A percentile compares a stretch with the other conserved stretches of the same genome.
phyloP scores from a whole-genome alignment of 2,888 invertebrate species.

The Torymus texanus region DNA sequence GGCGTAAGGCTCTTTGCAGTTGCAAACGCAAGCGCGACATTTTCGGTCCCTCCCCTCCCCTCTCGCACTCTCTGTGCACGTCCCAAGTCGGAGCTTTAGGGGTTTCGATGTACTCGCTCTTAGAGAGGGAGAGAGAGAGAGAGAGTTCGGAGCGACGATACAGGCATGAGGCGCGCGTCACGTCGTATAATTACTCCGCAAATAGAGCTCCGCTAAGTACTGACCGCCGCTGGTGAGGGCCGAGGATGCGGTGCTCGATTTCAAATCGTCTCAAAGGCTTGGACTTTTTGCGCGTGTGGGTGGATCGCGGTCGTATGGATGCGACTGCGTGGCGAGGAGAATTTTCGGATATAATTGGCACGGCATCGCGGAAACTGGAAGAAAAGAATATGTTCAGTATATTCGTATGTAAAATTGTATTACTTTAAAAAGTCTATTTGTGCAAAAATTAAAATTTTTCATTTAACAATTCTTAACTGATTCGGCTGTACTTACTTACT shows the following conservation, averaged over 20 bases:
- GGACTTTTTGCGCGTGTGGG: not conserved
- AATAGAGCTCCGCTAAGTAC: conserved; percentile 38
- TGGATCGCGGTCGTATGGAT: no score
- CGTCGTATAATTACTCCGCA: conserved; percentile 41
- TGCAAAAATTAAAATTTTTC: no score
- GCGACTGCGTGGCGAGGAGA: no score
- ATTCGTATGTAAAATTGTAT: no score
- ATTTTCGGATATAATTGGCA: no score
- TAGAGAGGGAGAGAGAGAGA: no score
- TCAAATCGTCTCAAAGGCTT: conserved; percentile 48
- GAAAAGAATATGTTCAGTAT: no score
- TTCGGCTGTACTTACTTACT: no score
- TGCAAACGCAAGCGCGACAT: conserved; percentile 11
- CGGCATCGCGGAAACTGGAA: no score
- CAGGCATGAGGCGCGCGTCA: not conserved
- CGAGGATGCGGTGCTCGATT: not conserved
- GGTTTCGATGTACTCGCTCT: conserved; percentile 11
- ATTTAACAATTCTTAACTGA: no score
- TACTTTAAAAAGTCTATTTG: no score
- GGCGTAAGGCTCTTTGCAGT: conserved; percentile 40
- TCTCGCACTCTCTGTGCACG: not conserved
- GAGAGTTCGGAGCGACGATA: not conserved
- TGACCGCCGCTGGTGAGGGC: not conserved
- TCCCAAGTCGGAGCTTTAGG: conserved; percentile 9
- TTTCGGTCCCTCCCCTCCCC: not conserved